phyloP scores from a whole-genome alignment of 2,113 vertebrate genomes.

The Cottus gobio region DNA sequence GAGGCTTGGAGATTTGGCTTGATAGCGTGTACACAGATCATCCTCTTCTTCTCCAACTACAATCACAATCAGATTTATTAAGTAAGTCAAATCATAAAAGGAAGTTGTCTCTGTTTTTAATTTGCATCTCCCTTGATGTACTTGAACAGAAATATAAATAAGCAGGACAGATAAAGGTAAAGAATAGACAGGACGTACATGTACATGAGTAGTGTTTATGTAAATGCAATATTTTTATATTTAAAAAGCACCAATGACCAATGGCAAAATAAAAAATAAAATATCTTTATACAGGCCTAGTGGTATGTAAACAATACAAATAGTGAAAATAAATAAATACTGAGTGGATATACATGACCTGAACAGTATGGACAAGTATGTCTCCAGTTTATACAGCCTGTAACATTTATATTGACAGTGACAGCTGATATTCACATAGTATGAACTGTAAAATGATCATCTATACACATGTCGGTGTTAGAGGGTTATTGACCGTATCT shows the following conservation, averaged over 20 bases:
- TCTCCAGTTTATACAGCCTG: background rate
- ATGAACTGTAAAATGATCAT: background rate
- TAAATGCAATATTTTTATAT: background rate
- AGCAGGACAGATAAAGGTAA: background rate
- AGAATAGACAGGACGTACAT: background rate
- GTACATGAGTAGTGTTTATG: background rate
- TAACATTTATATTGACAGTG: background rate
- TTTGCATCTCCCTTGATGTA: background rate
- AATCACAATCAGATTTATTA: background rate
- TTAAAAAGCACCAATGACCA: background rate
- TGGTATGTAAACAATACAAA: too few relatives aligned
- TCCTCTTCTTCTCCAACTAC: background rate
- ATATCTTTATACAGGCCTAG: too few relatives aligned
- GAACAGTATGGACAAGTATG: background rate
- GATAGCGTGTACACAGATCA: background rate
- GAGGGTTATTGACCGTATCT: background rate
- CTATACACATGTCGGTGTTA: background rate
- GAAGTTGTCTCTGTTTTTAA: background rate
- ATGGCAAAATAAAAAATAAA: too few relatives aligned
- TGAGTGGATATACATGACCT: too few relatives aligned
- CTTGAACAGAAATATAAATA: background rate
- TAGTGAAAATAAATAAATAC: too few relatives aligned
- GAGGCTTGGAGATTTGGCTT: background rate
- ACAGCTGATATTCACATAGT: background rate
- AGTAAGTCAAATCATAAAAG: background rate